A percentile compares a stretch with the other conserved stretches of the same genome.
phyloP scores from a whole-genome alignment of 2,113 vertebrate genomes.

The Pseudorasbora parva region DNA sequence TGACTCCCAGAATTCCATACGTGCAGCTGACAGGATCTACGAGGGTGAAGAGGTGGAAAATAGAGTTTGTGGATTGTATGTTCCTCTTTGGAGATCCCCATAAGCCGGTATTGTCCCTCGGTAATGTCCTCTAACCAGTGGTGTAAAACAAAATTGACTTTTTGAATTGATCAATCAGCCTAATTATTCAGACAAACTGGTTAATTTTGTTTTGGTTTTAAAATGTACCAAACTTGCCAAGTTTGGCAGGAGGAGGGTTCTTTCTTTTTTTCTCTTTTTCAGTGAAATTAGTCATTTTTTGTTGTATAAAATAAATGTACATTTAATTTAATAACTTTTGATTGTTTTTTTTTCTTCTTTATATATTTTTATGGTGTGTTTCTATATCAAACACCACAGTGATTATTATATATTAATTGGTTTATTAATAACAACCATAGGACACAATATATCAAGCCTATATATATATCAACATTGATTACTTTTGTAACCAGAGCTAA shows the following conservation, averaged over 20 bases:
- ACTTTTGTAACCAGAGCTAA: neutral
- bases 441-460: too few species aligned
- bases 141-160: neutral
- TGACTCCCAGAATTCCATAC: conserved; percentile 39
- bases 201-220: neutral
- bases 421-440: too few species aligned
- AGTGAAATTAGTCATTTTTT: too few species aligned
- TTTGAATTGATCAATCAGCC: neutral
- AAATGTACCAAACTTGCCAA: neutral
- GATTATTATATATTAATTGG: too few species aligned
- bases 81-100: conserved; percentile 32
- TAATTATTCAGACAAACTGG: neutral
- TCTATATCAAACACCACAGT: too few species aligned
- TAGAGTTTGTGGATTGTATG: conserved; percentile 17
- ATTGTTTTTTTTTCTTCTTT: too few species aligned
- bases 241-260: too few species aligned
- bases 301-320: too few species aligned
- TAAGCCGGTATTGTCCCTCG: neutral
- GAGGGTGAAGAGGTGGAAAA: conserved; percentile 29
- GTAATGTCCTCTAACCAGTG: neutral
- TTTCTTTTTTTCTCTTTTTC: too few species aligned
- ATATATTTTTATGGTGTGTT: too few species aligned
- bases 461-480: neutral
- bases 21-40: neutral
- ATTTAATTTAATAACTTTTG: too few species aligned